phyloP scores from a whole-genome alignment of 2,797 vertebrate genomes.

The Alca torda region DNA sequence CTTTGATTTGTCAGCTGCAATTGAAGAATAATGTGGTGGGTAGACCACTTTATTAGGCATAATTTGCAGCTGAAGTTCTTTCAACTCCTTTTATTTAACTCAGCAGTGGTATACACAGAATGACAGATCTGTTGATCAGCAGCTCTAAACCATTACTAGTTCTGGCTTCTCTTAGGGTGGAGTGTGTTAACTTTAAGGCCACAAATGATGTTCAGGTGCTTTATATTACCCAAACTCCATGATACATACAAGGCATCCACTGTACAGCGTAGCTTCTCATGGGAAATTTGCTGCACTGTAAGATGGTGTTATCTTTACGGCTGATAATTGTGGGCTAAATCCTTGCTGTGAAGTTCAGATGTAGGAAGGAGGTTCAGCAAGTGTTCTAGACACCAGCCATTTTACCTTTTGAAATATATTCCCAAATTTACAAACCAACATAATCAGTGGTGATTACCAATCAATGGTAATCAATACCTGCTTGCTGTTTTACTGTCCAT shows the following conservation, averaged over 20 bases:
- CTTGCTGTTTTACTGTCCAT: not conserved
- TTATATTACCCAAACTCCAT: not conserved
- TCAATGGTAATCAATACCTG: not conserved
- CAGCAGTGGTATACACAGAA: not conserved
- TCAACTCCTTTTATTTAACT: not conserved
- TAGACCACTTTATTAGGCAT: not conserved
- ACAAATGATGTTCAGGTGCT: not conserved
- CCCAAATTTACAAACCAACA: not conserved
- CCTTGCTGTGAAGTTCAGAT: not conserved
- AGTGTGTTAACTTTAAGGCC: not conserved
- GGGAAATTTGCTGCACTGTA: not conserved
- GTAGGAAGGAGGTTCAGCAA: not conserved
- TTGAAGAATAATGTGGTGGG: not conserved
- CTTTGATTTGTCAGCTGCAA: not conserved
- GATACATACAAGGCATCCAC: not conserved
- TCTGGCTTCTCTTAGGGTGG: not conserved
- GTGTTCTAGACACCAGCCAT: not conserved
- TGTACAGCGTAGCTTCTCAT: not conserved
- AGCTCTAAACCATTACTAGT: not conserved
- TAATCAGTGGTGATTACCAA: not conserved
- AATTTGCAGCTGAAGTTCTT: not conserved
- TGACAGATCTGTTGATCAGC: not conserved
- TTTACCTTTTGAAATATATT: not conserved
- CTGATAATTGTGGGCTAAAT: not conserved
- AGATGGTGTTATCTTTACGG: not conserved